Base-by-base conservation (phyloP, 1,140 invertebrate genomes). In the Rhyacophila brunnea region DNA sequence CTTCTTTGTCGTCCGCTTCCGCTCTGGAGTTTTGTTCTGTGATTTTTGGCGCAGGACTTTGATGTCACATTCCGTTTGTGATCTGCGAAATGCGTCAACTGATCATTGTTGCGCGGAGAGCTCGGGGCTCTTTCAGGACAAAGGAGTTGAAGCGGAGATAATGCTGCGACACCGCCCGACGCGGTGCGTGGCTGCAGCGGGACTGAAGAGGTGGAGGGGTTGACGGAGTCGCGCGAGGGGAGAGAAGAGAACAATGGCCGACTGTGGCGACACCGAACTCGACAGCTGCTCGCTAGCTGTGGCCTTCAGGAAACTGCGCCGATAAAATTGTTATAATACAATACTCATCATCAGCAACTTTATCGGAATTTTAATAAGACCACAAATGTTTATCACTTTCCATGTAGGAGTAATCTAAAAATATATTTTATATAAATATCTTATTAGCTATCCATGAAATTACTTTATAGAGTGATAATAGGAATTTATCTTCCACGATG, bases 211-310 rank as follows among this genome's bases (percentile, higher is more conserved):
- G 67, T 65, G 67, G 68, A 46, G 52, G 52, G 51, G 71, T 67
- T 67, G 13, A 20, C 34, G 11, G 69, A 64, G 73, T 73, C 71
- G 75, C 51, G 66, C 68, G 67, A 66, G 67, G 73, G 63, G 71
- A 28, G 23, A 28, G 23, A 28, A 28, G 23, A 28, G 23, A 28
- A 28, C 23, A 28, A 28, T 28, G 23, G 23, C 23, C 23, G 23
- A 75, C 69, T 74, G 74, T 77, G 74, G 74, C 73, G 71, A 69
- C 71, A 68, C 66, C 70, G 70, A 78, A 76, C 74, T 42, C 55
- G 46, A 57, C 55, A 78, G 75, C 75, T 78, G 75, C 72, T 70
- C 64, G 59, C 49, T 67, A 60, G 63, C 65, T 60, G 66, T 66
- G 60, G 44, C 50, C 62, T 48, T 49, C 55, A 46, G 14, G 15